phyloP scores from a whole-genome alignment of 1,140 invertebrate species.

The Ladona fulva region DNA sequence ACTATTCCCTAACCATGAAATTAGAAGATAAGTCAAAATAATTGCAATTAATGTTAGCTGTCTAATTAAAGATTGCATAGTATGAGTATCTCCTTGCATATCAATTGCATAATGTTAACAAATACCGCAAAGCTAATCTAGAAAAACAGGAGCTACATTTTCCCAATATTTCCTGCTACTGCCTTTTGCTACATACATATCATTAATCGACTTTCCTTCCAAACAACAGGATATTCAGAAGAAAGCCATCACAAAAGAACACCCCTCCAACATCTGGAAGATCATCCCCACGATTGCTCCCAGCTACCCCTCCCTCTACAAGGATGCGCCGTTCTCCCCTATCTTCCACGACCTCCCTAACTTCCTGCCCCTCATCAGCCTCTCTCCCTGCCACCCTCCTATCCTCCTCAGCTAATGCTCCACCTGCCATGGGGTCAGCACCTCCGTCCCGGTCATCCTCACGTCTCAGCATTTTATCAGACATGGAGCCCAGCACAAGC shows the following conservation, averaged over 20 bases:
- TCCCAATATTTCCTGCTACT: too few species aligned
- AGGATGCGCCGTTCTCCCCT: slow-evolving; percentile 60
- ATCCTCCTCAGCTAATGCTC: background rate
- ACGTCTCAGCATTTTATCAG: background rate
- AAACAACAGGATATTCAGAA: slow-evolving; percentile 35
- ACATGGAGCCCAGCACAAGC: background rate
- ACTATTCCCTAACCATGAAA: too few species aligned
- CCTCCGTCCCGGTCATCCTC: background rate
- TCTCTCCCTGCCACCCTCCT: background rate
- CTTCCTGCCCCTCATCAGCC: background rate
- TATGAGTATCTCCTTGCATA: too few species aligned
- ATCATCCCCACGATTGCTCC: slow-evolving; percentile 38
- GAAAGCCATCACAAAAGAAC: slow-evolving; percentile 42
- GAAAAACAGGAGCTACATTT: too few species aligned
- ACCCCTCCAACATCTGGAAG: slow-evolving; percentile 44
- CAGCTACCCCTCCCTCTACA: slow-evolving; percentile 45
- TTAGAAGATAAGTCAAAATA: too few species aligned
- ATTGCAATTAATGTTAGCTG: too few species aligned
- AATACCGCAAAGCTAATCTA: too few species aligned
- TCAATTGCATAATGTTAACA: too few species aligned
- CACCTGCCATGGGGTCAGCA: background rate
- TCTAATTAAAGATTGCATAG: too few species aligned
- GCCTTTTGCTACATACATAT: too few species aligned
- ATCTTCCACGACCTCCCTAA: slow-evolving; percentile 45
- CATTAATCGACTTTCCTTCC: too few species aligned